Conservation (phyloP, 2,113 vertebrate genomes). For the Lota lota region DNA sequence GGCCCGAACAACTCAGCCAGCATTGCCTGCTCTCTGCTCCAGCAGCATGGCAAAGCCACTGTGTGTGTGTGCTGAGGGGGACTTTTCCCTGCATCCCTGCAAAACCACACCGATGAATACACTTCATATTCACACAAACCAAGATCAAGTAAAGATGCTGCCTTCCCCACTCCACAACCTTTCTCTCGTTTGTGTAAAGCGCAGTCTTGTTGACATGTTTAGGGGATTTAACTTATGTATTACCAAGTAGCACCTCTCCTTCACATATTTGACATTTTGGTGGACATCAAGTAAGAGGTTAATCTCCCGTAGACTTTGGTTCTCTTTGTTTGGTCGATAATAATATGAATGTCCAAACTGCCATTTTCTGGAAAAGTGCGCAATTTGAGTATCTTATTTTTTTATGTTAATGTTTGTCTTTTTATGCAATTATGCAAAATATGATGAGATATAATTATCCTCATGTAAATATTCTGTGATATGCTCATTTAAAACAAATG, state of each 20-base stretch:
- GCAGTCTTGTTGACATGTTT: not conserved
- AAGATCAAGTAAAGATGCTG: conserved; percentile 12
- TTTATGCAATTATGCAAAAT: conserved; percentile 10
- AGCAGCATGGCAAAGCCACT: conserved; percentile 66
- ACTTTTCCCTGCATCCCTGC: not conserved
- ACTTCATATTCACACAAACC: conserved; percentile 41
- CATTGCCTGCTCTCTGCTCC: conserved; percentile 52
- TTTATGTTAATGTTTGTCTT: not conserved
- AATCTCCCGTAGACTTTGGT: not conserved
- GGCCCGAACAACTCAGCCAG: conserved; percentile 59
- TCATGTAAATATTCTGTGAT: conserved; percentile 50
- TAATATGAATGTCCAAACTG: not conserved
- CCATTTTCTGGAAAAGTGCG: not conserved
- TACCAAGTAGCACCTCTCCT: too few relatives aligned
- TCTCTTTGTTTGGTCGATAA: not conserved
- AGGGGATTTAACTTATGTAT: not conserved
- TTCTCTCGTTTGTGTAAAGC: not conserved
- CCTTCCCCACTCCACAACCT: conserved; percentile 17
- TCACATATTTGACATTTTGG: conserved; percentile 1
- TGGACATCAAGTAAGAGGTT: not conserved
- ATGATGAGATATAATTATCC: conserved; percentile 11
- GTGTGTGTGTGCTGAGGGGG: conserved; percentile 68
- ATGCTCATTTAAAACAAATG: conserved; percentile 51
- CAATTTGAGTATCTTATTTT: conserved; percentile 4
- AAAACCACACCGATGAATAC: conserved; percentile 26